phyloP scores from a whole-genome alignment of 2,113 vertebrate genomes.

The Vombatus ursinus region DNA sequence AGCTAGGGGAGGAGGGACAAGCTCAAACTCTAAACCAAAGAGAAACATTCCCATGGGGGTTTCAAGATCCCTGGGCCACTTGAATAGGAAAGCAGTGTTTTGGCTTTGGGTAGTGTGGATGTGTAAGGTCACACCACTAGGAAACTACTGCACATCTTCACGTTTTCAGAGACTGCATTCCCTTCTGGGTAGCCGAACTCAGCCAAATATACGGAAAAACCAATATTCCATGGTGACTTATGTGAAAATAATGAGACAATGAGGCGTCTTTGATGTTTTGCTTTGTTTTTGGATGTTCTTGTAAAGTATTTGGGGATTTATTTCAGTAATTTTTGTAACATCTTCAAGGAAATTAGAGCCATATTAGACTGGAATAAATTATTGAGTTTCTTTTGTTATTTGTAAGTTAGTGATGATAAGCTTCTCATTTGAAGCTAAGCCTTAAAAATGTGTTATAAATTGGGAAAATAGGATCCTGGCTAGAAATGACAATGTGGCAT shows the following conservation, averaged over 20 bases:
- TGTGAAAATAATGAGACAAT: constrained; percentile 11
- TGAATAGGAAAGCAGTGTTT: not conserved
- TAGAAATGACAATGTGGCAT: constrained; percentile 39
- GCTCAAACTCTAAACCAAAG: not conserved
- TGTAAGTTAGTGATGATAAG: constrained; percentile 32
- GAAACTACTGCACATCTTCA: not conserved
- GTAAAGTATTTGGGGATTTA: constrained; percentile 51
- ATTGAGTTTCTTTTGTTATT: constrained; percentile 57
- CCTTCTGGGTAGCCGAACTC: not conserved
- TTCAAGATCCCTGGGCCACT: not conserved
- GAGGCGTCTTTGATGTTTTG: constrained; percentile 50
- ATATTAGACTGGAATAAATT: constrained; percentile 51
- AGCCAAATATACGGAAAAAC: constrained; percentile 14
- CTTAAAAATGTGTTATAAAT: constrained; percentile 22
- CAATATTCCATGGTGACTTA: constrained; percentile 43
- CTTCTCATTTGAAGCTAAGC: constrained; percentile 49
- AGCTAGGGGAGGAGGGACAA: not conserved
- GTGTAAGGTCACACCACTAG: not conserved
- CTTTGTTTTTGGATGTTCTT: constrained; percentile 46
- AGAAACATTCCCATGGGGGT: not conserved
- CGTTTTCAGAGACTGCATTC: not conserved
- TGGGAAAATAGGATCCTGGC: not conserved
- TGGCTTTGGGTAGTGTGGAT: not conserved
- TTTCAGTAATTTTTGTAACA: constrained; percentile 20
- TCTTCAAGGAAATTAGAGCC: constrained; percentile 60